Conservation (phyloP, 2,113 vertebrate species). For the Psilopsiagon aymara region DNA sequence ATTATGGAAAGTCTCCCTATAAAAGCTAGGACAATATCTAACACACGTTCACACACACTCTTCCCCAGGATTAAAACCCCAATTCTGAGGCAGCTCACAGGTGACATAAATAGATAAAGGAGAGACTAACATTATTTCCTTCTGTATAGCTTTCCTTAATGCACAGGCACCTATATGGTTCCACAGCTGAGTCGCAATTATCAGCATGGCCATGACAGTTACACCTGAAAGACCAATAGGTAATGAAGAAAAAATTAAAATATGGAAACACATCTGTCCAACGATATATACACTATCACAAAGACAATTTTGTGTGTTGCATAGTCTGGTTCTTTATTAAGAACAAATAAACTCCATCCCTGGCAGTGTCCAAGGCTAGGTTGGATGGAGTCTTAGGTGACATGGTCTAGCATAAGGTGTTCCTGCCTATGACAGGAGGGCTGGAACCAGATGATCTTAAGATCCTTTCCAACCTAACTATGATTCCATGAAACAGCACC, state of each 20-base stretch:
- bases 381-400: background rate
- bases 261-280: background rate
- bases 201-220: constrained; percentile 89
- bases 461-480: background rate
- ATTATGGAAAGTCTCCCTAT: background rate
- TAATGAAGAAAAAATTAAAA: background rate
- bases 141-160: constrained; percentile 83
- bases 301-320: background rate
- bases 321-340: background rate
- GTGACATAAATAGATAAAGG: background rate
- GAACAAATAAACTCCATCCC: background rate
- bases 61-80: background rate
- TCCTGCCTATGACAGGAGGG: background rate
- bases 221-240: constrained; percentile 77
- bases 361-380: background rate
- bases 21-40: background rate
- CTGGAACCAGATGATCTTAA: background rate
- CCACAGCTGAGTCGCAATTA: constrained; percentile 77
- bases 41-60: background rate
- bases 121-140: constrained; percentile 86
- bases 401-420: background rate
- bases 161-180: constrained; percentile 85
- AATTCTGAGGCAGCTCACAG: background rate
- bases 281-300: background rate
- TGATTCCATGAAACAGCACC: background rate